These are phyloP conservation scores for Heteractis magnifica DNA, from an alignment of 92 coral and sea anemone species.

Conservation along the genomic window DNA sequence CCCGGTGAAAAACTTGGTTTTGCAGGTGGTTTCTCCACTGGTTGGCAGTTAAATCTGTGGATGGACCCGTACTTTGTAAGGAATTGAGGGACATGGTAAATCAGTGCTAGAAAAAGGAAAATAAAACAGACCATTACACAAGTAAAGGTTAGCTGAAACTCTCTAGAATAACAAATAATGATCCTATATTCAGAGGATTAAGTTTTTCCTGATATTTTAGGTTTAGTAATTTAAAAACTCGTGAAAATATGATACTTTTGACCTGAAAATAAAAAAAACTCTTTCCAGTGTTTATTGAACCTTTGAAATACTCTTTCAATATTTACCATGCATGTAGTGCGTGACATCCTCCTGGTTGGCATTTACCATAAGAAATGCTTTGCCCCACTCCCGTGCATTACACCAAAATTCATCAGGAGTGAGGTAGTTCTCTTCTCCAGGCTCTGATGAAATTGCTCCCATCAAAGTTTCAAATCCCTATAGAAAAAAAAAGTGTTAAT, in stretches of 20 bases:
- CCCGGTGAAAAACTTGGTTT: slow-evolving; percentile 42
- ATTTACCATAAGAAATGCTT: slow-evolving; percentile 15
- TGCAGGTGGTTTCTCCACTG: slow-evolving; percentile 56
- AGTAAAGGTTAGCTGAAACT: background rate
- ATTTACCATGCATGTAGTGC: slow-evolving; percentile 52
- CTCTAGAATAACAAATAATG: no score
- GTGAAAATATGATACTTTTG: no score
- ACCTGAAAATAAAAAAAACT: no score
- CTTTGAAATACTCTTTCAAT: background rate
- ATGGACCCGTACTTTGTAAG: slow-evolving; percentile 27
- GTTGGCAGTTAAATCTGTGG: slow-evolving; percentile 45
- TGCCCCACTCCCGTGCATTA: slow-evolving; percentile 38
- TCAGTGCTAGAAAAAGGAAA: slow-evolving; percentile 25
- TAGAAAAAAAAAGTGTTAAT: background rate
- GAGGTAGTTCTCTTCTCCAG: slow-evolving; percentile 28
- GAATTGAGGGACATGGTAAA: slow-evolving; percentile 51
- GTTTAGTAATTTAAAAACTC: no score
- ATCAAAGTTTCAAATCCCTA: slow-evolving; percentile 35
- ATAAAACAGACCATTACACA: background rate
- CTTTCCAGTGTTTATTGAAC: background rate
- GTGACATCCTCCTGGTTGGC: slow-evolving; percentile 36
- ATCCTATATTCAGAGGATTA: no score
- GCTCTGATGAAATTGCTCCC: slow-evolving; percentile 10
- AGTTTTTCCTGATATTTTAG: no score
- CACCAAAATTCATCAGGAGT: slow-evolving; percentile 18